Percentiles rank a stretch among this genome's conserved stretches.
phyloP scores from a whole-genome alignment of 2,113 vertebrate genomes.

The Holacanthus passer region DNA sequence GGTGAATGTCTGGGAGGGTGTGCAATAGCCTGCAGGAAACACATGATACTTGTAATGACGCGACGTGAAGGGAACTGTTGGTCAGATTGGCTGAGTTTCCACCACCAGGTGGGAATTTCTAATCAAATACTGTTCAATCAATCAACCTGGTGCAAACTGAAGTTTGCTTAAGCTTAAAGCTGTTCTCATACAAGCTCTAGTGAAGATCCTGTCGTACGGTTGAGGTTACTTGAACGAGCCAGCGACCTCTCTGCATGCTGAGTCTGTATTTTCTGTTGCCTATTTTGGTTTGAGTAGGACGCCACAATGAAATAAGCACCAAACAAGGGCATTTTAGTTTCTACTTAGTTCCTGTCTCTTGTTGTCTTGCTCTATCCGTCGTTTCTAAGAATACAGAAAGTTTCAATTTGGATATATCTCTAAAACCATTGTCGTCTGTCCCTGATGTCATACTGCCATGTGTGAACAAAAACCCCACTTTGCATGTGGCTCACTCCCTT shows the following conservation, averaged over 20 bases:
- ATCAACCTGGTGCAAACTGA: no score
- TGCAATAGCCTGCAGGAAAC: background rate
- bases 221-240: background rate
- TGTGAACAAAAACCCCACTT: background rate
- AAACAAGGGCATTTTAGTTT: background rate
- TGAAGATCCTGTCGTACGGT: background rate
- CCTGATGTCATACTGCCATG: background rate
- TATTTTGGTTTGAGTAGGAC: background rate
- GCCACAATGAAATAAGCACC: background rate
- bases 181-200: background rate
- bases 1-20: background rate
- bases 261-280: background rate
- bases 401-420: no score
- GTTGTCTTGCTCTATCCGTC: background rate
- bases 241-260: background rate
- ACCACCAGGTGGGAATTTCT: no score
- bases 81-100: background rate
- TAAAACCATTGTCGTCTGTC: background rate
- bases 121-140: no score
- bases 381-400: background rate
- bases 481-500: background rate
- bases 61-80: background rate
- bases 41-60: background rate
- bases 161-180: background rate
- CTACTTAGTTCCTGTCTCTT: background rate